Evolutionary conservation across 2,888 invertebrate genomes (phyloP).

Genomic region (Elegia similella): DNA sequence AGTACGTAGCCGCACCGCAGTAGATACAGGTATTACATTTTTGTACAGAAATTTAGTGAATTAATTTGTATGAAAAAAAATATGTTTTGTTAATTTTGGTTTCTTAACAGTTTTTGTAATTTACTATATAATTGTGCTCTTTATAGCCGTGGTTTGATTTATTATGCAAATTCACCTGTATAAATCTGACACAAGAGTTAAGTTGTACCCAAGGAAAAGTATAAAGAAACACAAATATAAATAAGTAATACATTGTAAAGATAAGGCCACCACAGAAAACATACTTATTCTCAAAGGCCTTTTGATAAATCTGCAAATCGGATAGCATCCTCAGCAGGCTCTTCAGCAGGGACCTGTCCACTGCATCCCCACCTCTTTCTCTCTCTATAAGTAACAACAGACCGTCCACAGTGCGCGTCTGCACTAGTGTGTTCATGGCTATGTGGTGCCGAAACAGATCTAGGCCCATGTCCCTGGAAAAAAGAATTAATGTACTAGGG

Average conservation of each 20-base stretch:
- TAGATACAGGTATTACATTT: too few relatives aligned
- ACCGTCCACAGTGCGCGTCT: constrained; percentile 96
- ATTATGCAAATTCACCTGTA: too few relatives aligned
- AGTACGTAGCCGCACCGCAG: too few relatives aligned
- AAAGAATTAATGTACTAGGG: background rate
- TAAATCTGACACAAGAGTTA: too few relatives aligned
- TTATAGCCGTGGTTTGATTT: too few relatives aligned
- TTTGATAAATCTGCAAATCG: constrained; percentile 96
- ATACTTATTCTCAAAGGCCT: constrained; percentile 92
- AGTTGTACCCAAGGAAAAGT: too few relatives aligned
- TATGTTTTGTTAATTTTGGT: too few relatives aligned
- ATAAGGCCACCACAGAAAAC: constrained; percentile 18
- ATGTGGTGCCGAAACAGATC: constrained; percentile 97
- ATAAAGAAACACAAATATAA: too few relatives aligned
- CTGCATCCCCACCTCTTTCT: constrained; percentile 96
- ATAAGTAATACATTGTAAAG: background rate
- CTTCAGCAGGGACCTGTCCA: constrained; percentile 95
- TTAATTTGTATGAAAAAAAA: too few relatives aligned
- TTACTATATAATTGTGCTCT: too few relatives aligned
- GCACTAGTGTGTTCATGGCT: constrained; percentile 93
- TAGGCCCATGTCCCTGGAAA: constrained; percentile 95
- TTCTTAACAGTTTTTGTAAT: too few relatives aligned
- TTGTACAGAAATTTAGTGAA: too few relatives aligned
- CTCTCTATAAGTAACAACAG: constrained; percentile 95
- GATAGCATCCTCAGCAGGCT: constrained; percentile 97